Base-by-base conservation (phyloP, 2,113 vertebrate species). In the Circaetus gallicus region DNA sequence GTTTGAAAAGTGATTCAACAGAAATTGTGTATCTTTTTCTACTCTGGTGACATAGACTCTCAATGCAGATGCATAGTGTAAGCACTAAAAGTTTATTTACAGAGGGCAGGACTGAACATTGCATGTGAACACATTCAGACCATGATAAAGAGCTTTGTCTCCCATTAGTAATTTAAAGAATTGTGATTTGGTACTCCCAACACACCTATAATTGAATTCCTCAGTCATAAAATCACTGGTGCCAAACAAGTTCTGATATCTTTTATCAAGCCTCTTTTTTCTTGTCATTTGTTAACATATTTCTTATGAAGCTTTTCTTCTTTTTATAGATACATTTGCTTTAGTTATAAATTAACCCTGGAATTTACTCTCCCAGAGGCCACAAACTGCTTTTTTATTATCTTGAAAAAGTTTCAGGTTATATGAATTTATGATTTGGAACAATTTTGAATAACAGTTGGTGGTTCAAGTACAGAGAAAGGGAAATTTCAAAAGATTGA, bases 171-270 rank as follows among this genome's bases (percentile, higher is more conserved):
- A 98, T 97, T 98, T 98, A 98, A 97, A 97, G 98, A 98, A 98
- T 98, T 98, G 79, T 93, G 96, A 97, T 97, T 97, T 92, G 95
- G 96, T 98, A 91, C 94, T 97, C 91, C 93, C 97, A 97, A 97
- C 98, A 98, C 98, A 98, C 98, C 98, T 99, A 98, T 93, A 97
- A 98, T 98, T 99, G 98, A 99, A 98, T 98, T 98, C 98, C 98
- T 97, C 94, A 97, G 98, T 92, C 96, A 96, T 98, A 98, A 98
- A 98, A 98, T 97, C 97, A 97, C 43, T 95, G 91, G 95, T 93
- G 97, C 97, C 97, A 97, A 97, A 98, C 96, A 96, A 96, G 91
- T 70, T 94, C 95, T 81, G 96, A 59, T 98, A 98, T 96, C 97
- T 98, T 98, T 98, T 97, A 98, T 98, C 97, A 92, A 93, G 86